Evolutionary conservation across 2,113 vertebrate genomes (phyloP).

Genomic region (Saguinus imperator): DNA sequence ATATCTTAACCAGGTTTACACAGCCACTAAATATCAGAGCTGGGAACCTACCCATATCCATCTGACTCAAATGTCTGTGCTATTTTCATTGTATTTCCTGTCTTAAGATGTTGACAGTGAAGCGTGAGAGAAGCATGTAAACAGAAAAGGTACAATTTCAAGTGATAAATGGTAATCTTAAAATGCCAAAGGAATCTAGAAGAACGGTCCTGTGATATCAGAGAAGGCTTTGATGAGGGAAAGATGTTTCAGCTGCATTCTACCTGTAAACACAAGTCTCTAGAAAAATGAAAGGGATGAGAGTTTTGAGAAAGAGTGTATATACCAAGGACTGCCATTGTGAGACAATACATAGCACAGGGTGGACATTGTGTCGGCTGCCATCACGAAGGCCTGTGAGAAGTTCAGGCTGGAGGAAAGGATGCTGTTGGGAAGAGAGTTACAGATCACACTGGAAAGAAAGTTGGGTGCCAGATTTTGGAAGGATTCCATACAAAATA

Average conservation of each 20-base stretch:
- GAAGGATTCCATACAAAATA: neutral
- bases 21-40: neutral
- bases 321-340: neutral
- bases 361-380: too few species aligned
- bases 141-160: neutral
- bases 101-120: neutral
- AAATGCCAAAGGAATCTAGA: neutral
- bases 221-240: neutral
- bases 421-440: neutral
- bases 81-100: neutral
- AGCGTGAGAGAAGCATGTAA: neutral
- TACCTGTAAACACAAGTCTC: neutral
- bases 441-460: neutral
- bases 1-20: neutral
- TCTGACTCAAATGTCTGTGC: neutral
- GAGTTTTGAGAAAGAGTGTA: neutral
- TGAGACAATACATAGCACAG: neutral
- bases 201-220: neutral
- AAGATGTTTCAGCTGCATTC: neutral
- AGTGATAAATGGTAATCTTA: neutral
- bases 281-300: neutral
- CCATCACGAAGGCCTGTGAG: rapidly evolving
- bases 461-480: neutral
- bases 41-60: neutral
- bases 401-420: neutral